Percentiles rank a stretch among this genome's conserved stretches.
Conservation (phyloP, 1,140 invertebrate genomes). For the Pseudobourletiella spinata region DNA sequence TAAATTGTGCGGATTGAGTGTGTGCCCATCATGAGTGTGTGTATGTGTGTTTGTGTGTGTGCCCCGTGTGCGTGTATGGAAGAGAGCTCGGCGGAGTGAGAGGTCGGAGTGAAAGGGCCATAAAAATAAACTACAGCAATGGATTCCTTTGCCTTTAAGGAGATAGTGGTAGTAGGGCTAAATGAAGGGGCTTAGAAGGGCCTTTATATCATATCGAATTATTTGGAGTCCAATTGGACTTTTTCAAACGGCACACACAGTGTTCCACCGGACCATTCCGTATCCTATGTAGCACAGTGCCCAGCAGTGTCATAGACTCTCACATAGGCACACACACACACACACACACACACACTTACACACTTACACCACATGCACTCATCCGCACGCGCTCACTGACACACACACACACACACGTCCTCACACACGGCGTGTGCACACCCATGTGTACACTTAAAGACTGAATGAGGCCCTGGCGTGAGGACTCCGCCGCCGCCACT, state of each 20-base stretch:
- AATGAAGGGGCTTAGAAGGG: conserved; percentile 22
- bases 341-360: too few relatives aligned
- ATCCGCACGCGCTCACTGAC: too few relatives aligned
- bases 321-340: too few relatives aligned
- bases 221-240: conserved; percentile 20
- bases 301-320: too few relatives aligned
- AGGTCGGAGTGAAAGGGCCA: conserved; percentile 16
- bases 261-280: too few relatives aligned
- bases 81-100: conserved; percentile 9
- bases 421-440: too few relatives aligned
- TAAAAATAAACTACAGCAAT: conserved; percentile 33
- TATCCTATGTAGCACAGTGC: too few relatives aligned
- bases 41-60: background rate
- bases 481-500: too few relatives aligned
- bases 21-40: conserved; percentile 6
- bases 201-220: conserved; percentile 28
- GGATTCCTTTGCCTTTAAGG: conserved; percentile 13
- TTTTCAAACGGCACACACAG: background rate
- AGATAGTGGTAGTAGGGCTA: conserved; percentile 20
- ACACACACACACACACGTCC: too few relatives aligned
- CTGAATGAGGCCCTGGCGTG: too few relatives aligned
- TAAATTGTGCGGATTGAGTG: conserved; percentile 19
- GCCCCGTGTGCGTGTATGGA: background rate
- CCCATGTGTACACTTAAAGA: too few relatives aligned
- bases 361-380: too few relatives aligned